Percentiles rank a stretch among this genome's conserved stretches.
Conservation (phyloP, 1,140 invertebrate genomes). For the Proctacanthus coquilletti region DNA sequence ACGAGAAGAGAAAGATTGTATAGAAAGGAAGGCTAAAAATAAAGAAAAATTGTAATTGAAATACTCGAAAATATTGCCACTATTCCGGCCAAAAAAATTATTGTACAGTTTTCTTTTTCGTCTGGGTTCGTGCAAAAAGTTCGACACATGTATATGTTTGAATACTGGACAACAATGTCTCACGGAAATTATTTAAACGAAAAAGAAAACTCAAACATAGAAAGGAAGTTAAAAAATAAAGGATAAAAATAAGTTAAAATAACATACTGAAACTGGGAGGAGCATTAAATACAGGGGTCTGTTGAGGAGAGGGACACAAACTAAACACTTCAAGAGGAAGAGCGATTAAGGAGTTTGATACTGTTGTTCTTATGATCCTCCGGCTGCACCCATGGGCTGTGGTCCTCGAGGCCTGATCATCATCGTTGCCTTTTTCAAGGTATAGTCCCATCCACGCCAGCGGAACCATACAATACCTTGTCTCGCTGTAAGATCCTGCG, state of each 20-base stretch:
- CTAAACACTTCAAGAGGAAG: neutral
- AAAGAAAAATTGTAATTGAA: too few species aligned
- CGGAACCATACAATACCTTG: slow-evolving; percentile 90
- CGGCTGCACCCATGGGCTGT: slow-evolving; percentile 11
- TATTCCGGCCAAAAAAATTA: too few species aligned
- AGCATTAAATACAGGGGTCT: neutral
- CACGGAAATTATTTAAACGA: too few species aligned
- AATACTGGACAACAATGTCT: too few species aligned
- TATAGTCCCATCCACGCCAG: slow-evolving; percentile 89
- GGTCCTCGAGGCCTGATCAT: slow-evolving; percentile 61
- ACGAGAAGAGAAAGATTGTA: too few species aligned
- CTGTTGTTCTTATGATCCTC: neutral
- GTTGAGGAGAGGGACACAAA: neutral
- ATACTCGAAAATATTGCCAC: too few species aligned
- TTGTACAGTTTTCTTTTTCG: too few species aligned
- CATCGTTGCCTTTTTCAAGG: slow-evolving; percentile 73
- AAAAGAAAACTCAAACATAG: too few species aligned
- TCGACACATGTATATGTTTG: too few species aligned
- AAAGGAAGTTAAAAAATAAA: neutral
- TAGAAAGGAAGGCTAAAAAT: too few species aligned
- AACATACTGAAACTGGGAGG: neutral
- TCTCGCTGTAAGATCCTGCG: slow-evolving; percentile 71
- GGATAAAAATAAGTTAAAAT: neutral
- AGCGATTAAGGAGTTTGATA: neutral
- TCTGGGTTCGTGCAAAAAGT: too few species aligned